These are phyloP conservation scores for Bathynomus jamesi DNA, from an alignment of 1,140 invertebrate genomes.

Conservation along the genomic window DNA sequence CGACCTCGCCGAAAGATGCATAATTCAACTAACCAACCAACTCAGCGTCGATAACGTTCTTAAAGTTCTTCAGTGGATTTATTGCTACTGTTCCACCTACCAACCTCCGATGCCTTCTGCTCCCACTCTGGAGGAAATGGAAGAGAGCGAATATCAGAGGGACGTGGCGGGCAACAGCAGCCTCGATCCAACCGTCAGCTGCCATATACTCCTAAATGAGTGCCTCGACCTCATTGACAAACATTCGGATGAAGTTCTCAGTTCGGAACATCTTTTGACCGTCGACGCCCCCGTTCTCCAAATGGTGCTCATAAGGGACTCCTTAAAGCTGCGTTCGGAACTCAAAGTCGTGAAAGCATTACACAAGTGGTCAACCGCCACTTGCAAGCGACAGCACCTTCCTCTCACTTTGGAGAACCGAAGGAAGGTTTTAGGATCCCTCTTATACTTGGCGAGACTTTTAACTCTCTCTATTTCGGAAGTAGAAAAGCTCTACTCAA, in stretches of 20 bases:
- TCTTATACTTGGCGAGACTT: conserved; percentile 14
- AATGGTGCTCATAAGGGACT: conserved; percentile 54
- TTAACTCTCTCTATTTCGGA: background rate
- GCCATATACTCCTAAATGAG: conserved; percentile 52
- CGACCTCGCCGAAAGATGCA: conserved; percentile 5
- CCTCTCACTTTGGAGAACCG: conserved; percentile 55
- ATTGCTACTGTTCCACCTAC: background rate
- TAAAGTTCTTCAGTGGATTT: background rate
- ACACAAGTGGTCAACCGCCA: conserved; percentile 57
- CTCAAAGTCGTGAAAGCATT: conserved; percentile 52
- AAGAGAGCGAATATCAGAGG: background rate
- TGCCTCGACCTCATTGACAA: conserved; percentile 56
- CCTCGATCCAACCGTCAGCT: conserved; percentile 40
- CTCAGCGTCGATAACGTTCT: background rate
- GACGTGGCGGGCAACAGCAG: conserved; percentile 3
- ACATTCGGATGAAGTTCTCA: conserved; percentile 52
- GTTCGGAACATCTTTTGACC: conserved; percentile 58
- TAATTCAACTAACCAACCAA: background rate
- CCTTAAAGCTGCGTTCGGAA: conserved; percentile 51
- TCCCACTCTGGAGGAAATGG: background rate
- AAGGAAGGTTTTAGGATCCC: conserved; percentile 48
- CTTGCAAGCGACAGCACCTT: conserved; percentile 55
- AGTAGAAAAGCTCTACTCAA: background rate
- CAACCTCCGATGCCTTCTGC: background rate
- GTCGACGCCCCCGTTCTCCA: conserved; percentile 52